Base-by-base conservation (phyloP, 2,888 invertebrate genomes). In the Pachycephus smyrnensis region DNA sequence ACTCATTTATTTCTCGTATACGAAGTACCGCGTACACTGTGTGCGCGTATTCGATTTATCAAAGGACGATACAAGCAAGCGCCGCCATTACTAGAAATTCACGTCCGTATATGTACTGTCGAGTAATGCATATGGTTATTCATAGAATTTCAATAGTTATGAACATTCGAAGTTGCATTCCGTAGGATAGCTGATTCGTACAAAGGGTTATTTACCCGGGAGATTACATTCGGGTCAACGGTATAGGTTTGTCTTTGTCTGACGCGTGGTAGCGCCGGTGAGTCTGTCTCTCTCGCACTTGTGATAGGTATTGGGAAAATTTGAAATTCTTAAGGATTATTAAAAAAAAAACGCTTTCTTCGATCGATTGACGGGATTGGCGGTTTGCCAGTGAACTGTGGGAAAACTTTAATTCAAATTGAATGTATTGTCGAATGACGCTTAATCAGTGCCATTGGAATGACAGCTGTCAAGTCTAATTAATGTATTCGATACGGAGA, bases 21-120 rank as follows among this genome's bases (percentile, higher is more conserved):
- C 55, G 23, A 0, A 55, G 55, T 23, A 23, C 55, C 23, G 0
- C 0, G 9, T 0, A 9, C 12, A 4, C 6, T 0, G 55, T 9
- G 55, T 23, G 55, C 9, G 55, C 23, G 55, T 9, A 30, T 23
- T 55, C 75, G 80, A 82, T 81, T 83, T 79, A 81, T 80, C 74
- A 77, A 75, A 69, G 78, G 75, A 73, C 15, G 23, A 55, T 55
- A 55, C 23, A 81, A 79, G 69, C 76, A n/a, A n/a, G n/a, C n/a
- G n/a, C n/a, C n/a, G 77, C 77, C 79, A 82, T 78, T 77, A 79
- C 76, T 79, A 78, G 76, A 75, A 79, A 77, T 78, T 69, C 77
- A 74, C 73, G 71, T 73, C 76, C 69, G n/a, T n/a, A 68, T 75
- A 69, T 55, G 69, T 31, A 23, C 55, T 23, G 55, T 55, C 23